A percentile compares a stretch with the other conserved stretches of the same genome.
Conservation (phyloP, 2,888 invertebrate genomes). For the Caenorhabditis sp. region DNA sequence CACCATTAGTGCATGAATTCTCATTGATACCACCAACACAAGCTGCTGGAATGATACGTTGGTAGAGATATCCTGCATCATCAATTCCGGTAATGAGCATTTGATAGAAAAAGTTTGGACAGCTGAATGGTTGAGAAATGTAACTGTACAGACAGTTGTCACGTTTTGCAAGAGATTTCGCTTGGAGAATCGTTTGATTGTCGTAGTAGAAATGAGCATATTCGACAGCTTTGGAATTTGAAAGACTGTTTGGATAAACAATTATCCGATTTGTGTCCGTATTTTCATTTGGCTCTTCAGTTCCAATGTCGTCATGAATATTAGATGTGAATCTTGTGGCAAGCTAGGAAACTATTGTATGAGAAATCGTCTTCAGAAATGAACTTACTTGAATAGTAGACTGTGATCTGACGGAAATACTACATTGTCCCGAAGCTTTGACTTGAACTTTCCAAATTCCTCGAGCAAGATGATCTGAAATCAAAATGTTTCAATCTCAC, state of each 20-base stretch:
- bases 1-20: slow-evolving; percentile 58
- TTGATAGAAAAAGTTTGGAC: slow-evolving; percentile 42
- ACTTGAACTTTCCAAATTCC: slow-evolving; percentile 54
- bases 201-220: slow-evolving; percentile 56
- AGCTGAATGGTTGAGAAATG: slow-evolving; percentile 50
- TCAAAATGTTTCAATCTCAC: background rate
- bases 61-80: slow-evolving; percentile 52
- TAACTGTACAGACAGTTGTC: slow-evolving; percentile 49
- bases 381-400: slow-evolving; percentile 38
- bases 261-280: slow-evolving; percentile 46
- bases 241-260: slow-evolving; percentile 43
- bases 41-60: slow-evolving; percentile 52
- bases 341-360: slow-evolving; percentile 13
- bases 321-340: slow-evolving; percentile 44
- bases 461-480: slow-evolving; percentile 42
- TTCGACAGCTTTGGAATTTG: slow-evolving; percentile 35
- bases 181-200: slow-evolving; percentile 40
- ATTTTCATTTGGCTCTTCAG: slow-evolving; percentile 32
- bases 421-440: slow-evolving; percentile 36
- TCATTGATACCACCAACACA: slow-evolving; percentile 38
- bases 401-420: slow-evolving; percentile 41
- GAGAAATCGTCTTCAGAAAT: background rate
- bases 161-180: slow-evolving; percentile 27
- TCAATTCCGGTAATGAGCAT: slow-evolving; percentile 50
- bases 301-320: slow-evolving; percentile 51